These are phyloP conservation scores for Scarus forsteni DNA, from an alignment of 2,797 vertebrate species.

Conservation along the genomic window DNA sequence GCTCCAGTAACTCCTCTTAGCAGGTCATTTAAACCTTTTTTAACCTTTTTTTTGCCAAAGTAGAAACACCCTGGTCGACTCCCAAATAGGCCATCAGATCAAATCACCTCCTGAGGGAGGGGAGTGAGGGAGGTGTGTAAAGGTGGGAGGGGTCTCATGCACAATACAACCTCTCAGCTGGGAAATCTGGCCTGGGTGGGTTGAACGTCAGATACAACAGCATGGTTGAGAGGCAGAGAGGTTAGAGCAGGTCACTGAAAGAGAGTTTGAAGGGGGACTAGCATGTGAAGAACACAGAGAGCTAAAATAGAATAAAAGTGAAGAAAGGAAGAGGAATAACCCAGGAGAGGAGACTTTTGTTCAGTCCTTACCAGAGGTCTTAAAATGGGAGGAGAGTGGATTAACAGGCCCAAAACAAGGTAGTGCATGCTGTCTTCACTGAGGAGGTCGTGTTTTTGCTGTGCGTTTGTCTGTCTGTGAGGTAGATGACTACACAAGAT, in stretches of 20 bases:
- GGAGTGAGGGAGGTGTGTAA: slow-evolving; percentile 2
- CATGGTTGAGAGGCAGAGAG: not conserved
- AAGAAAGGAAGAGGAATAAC: not conserved
- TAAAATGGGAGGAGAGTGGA: slow-evolving; percentile 31
- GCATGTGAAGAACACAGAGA: not conserved
- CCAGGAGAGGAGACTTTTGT: not conserved
- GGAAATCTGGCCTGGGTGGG: slow-evolving; percentile 34
- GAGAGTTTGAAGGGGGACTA: not conserved
- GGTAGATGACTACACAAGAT: too few species aligned
- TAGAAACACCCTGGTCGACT: slow-evolving; percentile 9
- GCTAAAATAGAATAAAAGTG: not conserved
- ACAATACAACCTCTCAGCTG: slow-evolving; percentile 63
- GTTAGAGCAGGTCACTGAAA: not conserved
- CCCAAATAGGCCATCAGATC: slow-evolving; percentile 30
- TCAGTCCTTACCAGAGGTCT: not conserved
- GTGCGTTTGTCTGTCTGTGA: too few species aligned
- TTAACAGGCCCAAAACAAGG: slow-evolving; percentile 50
- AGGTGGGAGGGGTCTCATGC: slow-evolving; percentile 56
- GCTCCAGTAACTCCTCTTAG: not conserved
- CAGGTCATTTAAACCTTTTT: not conserved
- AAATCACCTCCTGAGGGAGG: slow-evolving; percentile 28
- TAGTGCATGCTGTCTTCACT: slow-evolving; percentile 35
- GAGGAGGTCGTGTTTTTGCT: too few species aligned
- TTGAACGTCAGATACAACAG: slow-evolving; percentile 35
- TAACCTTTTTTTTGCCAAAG: slow-evolving; percentile 10